Evolutionary conservation across 2,797 vertebrate genomes (phyloP), one percentile per base, ranked within the genome.

Genomic region (Oryzias dopingdopingensis): DNA sequence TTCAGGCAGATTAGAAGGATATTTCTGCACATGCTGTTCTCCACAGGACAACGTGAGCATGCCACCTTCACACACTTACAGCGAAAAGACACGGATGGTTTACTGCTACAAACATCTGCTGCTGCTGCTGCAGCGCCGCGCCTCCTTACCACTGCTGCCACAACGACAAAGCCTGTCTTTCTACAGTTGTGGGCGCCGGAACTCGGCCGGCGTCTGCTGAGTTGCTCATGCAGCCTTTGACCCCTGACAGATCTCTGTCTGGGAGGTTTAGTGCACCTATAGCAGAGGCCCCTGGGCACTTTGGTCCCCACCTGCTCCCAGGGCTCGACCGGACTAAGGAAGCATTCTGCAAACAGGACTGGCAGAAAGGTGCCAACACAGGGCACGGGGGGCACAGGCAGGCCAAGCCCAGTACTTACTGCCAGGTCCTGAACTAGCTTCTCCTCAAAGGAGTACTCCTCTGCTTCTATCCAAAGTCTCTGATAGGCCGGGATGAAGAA

Each of bases 401-500:
- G 78, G 77, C 75, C 65, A 62, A 75, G 85, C 85, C 92, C 91
- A 81, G 93, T 99, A 99, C 97, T 99, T 98, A 99, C 97, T 94
- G 97, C 94, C 94, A 99, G 93, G 92, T 99, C 96, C 93, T 99
- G 94, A 88, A 99, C 95, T 97, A 99, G 96, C 92, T 94, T 98
- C 94, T 99, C 97, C 94, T 99, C 97, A 98, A 99, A 99, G 89
- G 94, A 96, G 94, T 98, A 94, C 90, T 97, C 96, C 93, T 96
- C 96, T 96, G 96, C 94, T 94, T 96, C 96, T 97, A 99, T 98
- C 97, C 97, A 98, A 92, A 93, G 94, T 94, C 92, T 98, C 95
- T 95, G 94, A 98, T 97, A 99, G 93, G 94, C 96, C 93, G 93
- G 94, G 93, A 99, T 94, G 96, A 97, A 99, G 93, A 96, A 92